These are phyloP conservation scores for Campylomormyrus numenius DNA, from an alignment of 2,113 vertebrate species.

Conservation along the genomic window DNA sequence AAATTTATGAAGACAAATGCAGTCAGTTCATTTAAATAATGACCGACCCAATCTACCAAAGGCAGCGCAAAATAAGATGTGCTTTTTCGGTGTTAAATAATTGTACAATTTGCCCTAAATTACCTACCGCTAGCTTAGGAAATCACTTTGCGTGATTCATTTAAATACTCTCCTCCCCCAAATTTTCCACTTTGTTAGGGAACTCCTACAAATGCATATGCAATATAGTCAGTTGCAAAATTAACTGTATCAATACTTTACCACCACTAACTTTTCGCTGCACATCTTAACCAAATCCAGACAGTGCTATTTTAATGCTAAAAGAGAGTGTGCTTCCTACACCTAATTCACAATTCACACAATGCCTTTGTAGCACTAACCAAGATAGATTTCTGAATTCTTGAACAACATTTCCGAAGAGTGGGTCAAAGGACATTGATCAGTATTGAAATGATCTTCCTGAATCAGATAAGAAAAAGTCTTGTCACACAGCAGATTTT, in stretches of 20 bases:
- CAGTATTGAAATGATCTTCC: background rate
- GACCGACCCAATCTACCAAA: background rate
- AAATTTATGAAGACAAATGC: background rate
- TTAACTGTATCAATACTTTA: background rate
- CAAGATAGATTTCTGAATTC: background rate
- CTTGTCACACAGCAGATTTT: background rate
- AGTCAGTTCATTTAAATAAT: background rate
- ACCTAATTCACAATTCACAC: background rate
- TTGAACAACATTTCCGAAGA: background rate
- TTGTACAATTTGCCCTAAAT: background rate
- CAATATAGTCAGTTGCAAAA: background rate
- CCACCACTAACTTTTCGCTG: background rate
- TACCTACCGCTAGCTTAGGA: background rate
- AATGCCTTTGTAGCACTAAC: background rate
- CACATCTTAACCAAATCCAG: background rate
- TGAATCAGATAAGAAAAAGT: background rate
- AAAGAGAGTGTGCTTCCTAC: background rate
- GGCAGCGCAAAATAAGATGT: background rate
- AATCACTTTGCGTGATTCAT: background rate
- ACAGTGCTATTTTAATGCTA: background rate
- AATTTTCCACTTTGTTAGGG: background rate
- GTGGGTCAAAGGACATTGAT: background rate
- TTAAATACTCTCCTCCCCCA: background rate
- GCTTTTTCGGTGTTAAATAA: background rate
- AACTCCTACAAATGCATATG: background rate